Conservation (phyloP, 2,797 vertebrate species). For the Pteropus rufus region DNA sequence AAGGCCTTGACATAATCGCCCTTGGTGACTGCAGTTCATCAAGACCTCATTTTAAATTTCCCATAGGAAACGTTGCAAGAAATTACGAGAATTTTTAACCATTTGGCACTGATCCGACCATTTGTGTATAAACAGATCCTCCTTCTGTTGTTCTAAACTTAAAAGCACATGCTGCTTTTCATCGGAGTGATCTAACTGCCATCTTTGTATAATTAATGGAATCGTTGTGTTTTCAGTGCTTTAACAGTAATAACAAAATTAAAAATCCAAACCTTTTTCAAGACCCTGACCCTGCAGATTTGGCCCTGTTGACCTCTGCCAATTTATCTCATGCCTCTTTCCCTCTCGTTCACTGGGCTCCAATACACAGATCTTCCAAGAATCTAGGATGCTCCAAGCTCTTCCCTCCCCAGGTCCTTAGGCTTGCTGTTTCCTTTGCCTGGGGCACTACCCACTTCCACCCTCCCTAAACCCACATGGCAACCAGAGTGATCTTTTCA, state of each 20-base stretch:
- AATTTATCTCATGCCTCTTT: neutral
- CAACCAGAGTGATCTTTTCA: neutral
- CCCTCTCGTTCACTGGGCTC: neutral
- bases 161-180: neutral
- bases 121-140: neutral
- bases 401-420: neutral
- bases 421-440: neutral
- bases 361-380: neutral
- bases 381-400: neutral
- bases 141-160: conserved; percentile 14
- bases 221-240: neutral
- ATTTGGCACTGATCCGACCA: neutral
- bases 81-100: neutral
- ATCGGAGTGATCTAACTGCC: neutral
- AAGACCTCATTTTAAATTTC: neutral
- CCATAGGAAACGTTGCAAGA: neutral
- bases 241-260: neutral
- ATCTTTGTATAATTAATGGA: neutral
- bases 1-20: neutral
- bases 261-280: neutral
- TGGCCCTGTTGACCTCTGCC: neutral
- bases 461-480: neutral
- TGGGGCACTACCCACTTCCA: neutral
- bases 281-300: neutral
- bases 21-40: neutral